These are phyloP conservation scores for Pseudorasbora parva DNA, from an alignment of 2,113 vertebrate genomes.

Conservation along the genomic window DNA sequence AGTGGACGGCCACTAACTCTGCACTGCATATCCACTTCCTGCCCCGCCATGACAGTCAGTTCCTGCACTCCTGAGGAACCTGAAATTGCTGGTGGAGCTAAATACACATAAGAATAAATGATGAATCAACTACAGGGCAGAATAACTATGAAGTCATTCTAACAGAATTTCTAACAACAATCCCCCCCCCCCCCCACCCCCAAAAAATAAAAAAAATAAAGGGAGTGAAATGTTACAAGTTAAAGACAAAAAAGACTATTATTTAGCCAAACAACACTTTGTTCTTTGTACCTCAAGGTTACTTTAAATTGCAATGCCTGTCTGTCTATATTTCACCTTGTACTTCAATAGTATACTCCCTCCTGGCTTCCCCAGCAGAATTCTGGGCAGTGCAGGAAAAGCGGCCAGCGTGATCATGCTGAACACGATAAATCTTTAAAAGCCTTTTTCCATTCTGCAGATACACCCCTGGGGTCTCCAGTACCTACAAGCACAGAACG, in stretches of 20 bases:
- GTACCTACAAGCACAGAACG: constrained; percentile 67
- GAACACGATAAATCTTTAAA: constrained; percentile 79
- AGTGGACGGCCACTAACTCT: constrained; percentile 75
- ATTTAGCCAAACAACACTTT: neutral
- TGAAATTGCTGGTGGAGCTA: constrained; percentile 82
- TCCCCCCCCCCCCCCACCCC: too few relatives aligned
- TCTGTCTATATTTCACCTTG: constrained; percentile 73
- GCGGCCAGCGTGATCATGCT: constrained; percentile 76
- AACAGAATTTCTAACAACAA: neutral
- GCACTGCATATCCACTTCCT: constrained; percentile 80
- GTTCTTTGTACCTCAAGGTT: neutral
- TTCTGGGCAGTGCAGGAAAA: constrained; percentile 82
- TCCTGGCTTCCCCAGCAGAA: constrained; percentile 75
- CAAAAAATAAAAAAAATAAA: neutral
- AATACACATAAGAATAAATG: neutral
- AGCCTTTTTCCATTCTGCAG: constrained; percentile 75
- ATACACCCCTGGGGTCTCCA: constrained; percentile 66
- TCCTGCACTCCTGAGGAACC: constrained; percentile 78
- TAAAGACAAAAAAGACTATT: neutral
- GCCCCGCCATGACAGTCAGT: constrained; percentile 73
- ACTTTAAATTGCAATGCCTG: constrained; percentile 4
- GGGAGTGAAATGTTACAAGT: neutral
- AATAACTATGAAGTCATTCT: neutral
- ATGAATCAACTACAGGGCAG: neutral
- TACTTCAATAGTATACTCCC: constrained; percentile 77